A percentile compares a stretch with the other conserved stretches of the same genome.
These are phyloP conservation scores for Drosophila kurseongensis DNA, from an alignment of 1,140 invertebrate genomes.

Conservation along the genomic window DNA sequence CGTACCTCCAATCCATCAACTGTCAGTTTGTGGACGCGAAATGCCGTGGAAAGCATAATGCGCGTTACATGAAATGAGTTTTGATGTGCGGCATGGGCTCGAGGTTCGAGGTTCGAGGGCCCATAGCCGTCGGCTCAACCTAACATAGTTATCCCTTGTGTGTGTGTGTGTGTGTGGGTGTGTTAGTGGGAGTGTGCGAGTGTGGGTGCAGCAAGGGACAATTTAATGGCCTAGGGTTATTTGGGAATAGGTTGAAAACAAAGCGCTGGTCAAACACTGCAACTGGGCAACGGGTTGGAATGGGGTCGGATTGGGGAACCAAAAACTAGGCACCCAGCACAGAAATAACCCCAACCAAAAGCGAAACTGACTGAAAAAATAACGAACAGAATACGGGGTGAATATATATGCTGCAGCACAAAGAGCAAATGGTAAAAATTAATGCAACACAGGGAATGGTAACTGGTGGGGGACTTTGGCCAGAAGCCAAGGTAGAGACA, in stretches of 20 bases:
- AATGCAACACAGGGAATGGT: slow-evolving; percentile 47
- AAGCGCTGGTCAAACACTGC: slow-evolving; percentile 51
- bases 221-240: slow-evolving; percentile 61
- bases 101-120: slow-evolving; percentile 30
- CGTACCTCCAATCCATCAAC: slow-evolving; percentile 50
- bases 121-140: slow-evolving; percentile 39
- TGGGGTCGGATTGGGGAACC: slow-evolving; percentile 4
- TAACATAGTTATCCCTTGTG: slow-evolving; percentile 49
- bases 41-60: slow-evolving; percentile 77
- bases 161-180: slow-evolving; percentile 1
- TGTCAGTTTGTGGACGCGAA: slow-evolving; percentile 76
- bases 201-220: slow-evolving; percentile 42
- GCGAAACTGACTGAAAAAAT: slow-evolving; percentile 26
- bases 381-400: slow-evolving; percentile 20
- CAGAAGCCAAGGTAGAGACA: slow-evolving; percentile 47
- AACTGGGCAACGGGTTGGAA: slow-evolving; percentile 4
- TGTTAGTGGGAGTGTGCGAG: neutral
- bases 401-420: slow-evolving; percentile 48
- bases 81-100: slow-evolving; percentile 57
- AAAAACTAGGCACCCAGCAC: slow-evolving; percentile 30
- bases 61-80: slow-evolving; percentile 79
- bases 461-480: slow-evolving; percentile 34
- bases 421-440: slow-evolving; percentile 66
- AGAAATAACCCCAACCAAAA: slow-evolving; percentile 39
- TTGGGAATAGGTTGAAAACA: slow-evolving; percentile 59